A percentile compares a stretch with the other conserved stretches of the same genome.
Evolutionary conservation across 2,113 vertebrate species (phyloP).

Genomic region (Psettodes erumei): DNA sequence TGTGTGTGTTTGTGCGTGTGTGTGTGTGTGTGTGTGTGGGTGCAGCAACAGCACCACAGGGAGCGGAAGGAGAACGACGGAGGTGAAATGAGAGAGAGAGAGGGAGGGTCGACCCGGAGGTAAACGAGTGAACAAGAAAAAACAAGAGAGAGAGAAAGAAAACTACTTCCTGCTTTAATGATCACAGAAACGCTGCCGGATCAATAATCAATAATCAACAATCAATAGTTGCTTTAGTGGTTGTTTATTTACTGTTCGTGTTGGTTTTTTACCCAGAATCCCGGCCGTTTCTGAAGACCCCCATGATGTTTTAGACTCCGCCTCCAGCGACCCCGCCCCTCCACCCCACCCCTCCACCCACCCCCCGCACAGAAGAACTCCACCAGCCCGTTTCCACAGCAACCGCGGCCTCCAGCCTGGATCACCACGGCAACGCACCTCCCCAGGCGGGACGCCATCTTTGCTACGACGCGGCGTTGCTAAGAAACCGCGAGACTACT

Average conservation of each 20-base stretch:
- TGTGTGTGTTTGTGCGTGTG: conserved; percentile 24
- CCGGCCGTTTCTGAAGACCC: conserved; percentile 75
- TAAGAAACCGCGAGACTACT: conserved; percentile 59
- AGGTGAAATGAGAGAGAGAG: conserved; percentile 66
- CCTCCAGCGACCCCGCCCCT: conserved; percentile 6
- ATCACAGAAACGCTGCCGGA: not conserved
- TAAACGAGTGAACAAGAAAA: conserved; percentile 11
- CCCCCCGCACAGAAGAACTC: conserved; percentile 51
- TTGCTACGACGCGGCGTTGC: conserved; percentile 32
- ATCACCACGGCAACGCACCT: conserved; percentile 1
- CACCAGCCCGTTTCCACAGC: conserved; percentile 55
- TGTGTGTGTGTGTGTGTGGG: conserved; percentile 56
- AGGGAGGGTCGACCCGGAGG: conserved; percentile 35
- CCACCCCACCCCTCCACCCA: too few relatives aligned
- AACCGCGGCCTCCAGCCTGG: conserved; percentile 10
- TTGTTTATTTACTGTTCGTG: not conserved
- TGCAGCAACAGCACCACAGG: conserved; percentile 70
- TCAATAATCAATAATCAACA: not conserved
- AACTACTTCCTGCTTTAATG: not conserved
- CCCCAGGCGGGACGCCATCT: conserved; percentile 22
- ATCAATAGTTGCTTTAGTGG: not conserved
- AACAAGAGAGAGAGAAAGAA: not conserved
- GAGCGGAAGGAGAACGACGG: conserved; percentile 67
- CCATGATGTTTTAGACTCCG: conserved; percentile 76
- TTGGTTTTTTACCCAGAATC: conserved; percentile 62